phyloP scores from a whole-genome alignment of 2,888 invertebrate genomes.

The Latrodectus hesperus region DNA sequence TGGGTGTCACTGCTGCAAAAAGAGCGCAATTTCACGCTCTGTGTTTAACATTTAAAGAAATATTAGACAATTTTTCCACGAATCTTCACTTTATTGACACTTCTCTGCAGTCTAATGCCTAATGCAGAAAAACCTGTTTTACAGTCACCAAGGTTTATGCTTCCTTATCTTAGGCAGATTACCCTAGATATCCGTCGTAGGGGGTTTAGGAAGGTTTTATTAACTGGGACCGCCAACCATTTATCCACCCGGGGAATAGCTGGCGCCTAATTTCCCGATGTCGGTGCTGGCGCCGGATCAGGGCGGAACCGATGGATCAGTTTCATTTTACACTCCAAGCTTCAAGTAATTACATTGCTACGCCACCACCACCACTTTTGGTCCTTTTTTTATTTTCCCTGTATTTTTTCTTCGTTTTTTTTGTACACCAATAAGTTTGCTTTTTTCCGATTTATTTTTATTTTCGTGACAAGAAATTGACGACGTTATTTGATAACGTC shows the following conservation, averaged over 20 bases:
- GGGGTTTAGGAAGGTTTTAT: slow-evolving; percentile 62
- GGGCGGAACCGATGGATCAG: slow-evolving; percentile 54
- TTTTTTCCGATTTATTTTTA: slow-evolving; percentile 3
- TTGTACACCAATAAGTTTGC: slow-evolving; percentile 3
- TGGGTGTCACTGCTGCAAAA: too few relatives aligned
- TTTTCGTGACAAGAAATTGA: background rate
- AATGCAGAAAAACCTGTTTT: slow-evolving; percentile 44
- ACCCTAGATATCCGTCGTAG: slow-evolving; percentile 53
- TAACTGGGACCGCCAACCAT: slow-evolving; percentile 50
- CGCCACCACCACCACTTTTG: slow-evolving; percentile 19
- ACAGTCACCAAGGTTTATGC: slow-evolving; percentile 60
- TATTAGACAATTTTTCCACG: slow-evolving; percentile 20
- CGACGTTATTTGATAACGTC: background rate
- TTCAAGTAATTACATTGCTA: slow-evolving; percentile 56
- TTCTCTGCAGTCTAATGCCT: slow-evolving; percentile 33
- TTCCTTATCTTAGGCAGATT: slow-evolving; percentile 57
- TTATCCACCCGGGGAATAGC: slow-evolving; percentile 49
- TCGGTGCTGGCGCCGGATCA: slow-evolving; percentile 9
- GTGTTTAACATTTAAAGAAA: background rate
- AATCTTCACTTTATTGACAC: slow-evolving; percentile 8
- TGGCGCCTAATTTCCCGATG: slow-evolving; percentile 65
- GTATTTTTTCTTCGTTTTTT: background rate
- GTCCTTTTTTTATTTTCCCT: slow-evolving; percentile 23
- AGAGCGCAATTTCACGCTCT: too few relatives aligned
- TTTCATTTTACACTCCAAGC: slow-evolving; percentile 62